phyloP scores from a whole-genome alignment of 2,113 vertebrate species.

The Tricholaema leucomelas region DNA sequence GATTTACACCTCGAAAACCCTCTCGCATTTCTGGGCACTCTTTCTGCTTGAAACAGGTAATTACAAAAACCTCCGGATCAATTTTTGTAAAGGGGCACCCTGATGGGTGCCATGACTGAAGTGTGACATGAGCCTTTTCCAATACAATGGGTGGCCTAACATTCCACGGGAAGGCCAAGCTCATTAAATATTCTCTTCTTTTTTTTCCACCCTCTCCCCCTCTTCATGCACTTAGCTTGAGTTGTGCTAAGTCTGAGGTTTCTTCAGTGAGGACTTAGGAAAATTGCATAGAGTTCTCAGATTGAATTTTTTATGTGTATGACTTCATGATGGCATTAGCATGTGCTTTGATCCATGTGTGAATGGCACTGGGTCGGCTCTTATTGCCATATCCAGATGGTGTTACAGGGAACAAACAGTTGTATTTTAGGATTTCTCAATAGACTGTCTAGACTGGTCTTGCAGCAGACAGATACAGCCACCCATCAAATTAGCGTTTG shows the following conservation, averaged over 20 bases:
- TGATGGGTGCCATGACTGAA: slow-evolving; percentile 82
- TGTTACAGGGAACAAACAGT: slow-evolving; percentile 95
- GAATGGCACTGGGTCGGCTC: slow-evolving; percentile 89
- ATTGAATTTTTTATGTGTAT: slow-evolving; percentile 88
- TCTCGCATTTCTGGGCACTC: slow-evolving; percentile 63
- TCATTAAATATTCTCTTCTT: slow-evolving; percentile 84
- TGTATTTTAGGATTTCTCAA: slow-evolving; percentile 97
- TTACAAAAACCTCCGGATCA: slow-evolving; percentile 81
- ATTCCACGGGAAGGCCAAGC: slow-evolving; percentile 80
- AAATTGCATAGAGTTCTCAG: slow-evolving; percentile 83
- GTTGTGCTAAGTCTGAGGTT: slow-evolving; percentile 78
- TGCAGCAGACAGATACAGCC: slow-evolving; percentile 99
- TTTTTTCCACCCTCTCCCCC: slow-evolving; percentile 59
- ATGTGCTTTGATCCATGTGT: slow-evolving; percentile 90
- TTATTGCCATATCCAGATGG: slow-evolving; percentile 99
- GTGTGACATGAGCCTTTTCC: slow-evolving; percentile 84
- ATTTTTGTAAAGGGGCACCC: slow-evolving; percentile 84
- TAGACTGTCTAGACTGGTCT: slow-evolving; percentile 99
- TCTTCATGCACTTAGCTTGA: slow-evolving; percentile 78
- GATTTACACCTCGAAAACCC: slow-evolving; percentile 70
- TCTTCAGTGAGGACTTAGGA: slow-evolving; percentile 82
- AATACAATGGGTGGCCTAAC: slow-evolving; percentile 86
- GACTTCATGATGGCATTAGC: slow-evolving; percentile 86
- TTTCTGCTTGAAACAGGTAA: slow-evolving; percentile 78
- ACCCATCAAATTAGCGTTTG: slow-evolving; percentile 99